These are phyloP conservation scores for Thymelicus lineola DNA, from an alignment of 2,888 invertebrate genomes.

Conservation along the genomic window DNA sequence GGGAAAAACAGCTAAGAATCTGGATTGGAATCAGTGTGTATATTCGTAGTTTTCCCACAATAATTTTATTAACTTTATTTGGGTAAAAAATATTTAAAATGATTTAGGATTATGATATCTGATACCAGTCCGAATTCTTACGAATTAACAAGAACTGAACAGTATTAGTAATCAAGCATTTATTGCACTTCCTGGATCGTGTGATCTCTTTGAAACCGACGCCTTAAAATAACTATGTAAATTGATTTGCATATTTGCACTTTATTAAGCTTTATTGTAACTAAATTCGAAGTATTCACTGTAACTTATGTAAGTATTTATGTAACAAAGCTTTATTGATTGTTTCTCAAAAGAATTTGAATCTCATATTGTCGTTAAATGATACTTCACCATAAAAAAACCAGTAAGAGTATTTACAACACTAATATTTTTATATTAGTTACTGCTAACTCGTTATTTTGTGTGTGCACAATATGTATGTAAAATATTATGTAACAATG, in stretches of 20 bases:
- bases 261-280: background rate
- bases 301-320: background rate
- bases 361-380: background rate
- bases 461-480: slow-evolving; percentile 1
- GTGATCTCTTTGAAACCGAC: slow-evolving; percentile 20
- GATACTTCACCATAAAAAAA: background rate
- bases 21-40: background rate
- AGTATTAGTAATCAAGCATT: slow-evolving; percentile 17
- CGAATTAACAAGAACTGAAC: slow-evolving; percentile 7
- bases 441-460: slow-evolving; percentile 3
- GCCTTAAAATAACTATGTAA: slow-evolving; percentile 25
- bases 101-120: background rate
- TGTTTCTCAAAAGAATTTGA: background rate
- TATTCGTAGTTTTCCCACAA: no score
- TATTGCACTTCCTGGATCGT: slow-evolving; percentile 17
- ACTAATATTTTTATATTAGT: slow-evolving; percentile 1
- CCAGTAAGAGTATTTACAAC: background rate
- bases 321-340: background rate
- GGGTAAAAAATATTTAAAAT: background rate
- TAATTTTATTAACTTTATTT: no score
- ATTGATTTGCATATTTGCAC: slow-evolving; percentile 16
- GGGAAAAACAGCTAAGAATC: background rate
- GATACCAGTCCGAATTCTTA: background rate
- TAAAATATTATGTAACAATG: slow-evolving; percentile 3
- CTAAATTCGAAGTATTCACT: background rate